These are phyloP conservation scores for Peromyscus leucopus DNA, from an alignment of 2,113 vertebrate species.

Conservation along the genomic window DNA sequence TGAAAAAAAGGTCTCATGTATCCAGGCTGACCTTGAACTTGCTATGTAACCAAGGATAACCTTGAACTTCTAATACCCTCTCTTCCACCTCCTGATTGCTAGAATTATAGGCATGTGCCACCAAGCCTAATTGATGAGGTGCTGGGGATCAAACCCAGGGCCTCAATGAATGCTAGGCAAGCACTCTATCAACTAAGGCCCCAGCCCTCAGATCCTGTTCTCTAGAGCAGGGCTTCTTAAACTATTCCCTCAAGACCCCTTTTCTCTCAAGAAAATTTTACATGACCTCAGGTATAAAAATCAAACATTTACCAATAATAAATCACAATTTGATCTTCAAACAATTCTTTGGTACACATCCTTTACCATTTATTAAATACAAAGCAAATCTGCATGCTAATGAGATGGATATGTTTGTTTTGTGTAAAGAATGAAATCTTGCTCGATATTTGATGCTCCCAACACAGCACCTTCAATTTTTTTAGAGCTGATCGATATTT, in stretches of 20 bases:
- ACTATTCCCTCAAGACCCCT: not conserved
- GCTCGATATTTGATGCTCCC: not conserved
- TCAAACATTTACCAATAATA: not conserved
- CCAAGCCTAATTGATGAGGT: not conserved
- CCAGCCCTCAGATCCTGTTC: not conserved
- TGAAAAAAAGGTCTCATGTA: not conserved
- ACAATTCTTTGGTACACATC: not conserved
- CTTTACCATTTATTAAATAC: not conserved
- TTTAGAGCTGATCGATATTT: not conserved
- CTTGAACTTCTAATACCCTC: not conserved
- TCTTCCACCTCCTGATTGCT: not conserved
- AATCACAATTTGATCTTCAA: not conserved
- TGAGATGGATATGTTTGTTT: not conserved
- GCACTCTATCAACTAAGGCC: not conserved
- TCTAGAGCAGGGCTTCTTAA: not conserved
- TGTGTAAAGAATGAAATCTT: not conserved
- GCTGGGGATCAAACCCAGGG: not conserved
- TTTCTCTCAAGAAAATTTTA: not conserved
- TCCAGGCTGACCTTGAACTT: not conserved
- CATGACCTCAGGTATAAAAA: not conserved
- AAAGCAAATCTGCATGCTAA: not conserved
- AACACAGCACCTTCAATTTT: not conserved
- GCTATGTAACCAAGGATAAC: not conserved
- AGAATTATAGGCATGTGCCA: not conserved
- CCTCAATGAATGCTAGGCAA: not conserved